phyloP scores from a whole-genome alignment of 2,797 vertebrate genomes.

The Pachyuromys duprasi region DNA sequence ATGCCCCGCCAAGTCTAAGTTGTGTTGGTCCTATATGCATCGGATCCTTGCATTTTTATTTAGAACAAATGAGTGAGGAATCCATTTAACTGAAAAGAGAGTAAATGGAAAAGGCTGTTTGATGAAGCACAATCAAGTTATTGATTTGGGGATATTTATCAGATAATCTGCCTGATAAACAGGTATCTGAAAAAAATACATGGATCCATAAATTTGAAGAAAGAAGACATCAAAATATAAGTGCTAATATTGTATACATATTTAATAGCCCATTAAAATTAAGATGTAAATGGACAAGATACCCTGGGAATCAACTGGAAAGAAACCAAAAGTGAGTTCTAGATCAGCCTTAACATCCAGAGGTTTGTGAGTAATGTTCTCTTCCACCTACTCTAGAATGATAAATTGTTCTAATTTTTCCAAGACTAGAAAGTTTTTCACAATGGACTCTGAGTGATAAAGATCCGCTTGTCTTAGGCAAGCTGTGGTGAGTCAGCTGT shows the following conservation, averaged over 20 bases:
- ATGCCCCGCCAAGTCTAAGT: not conserved
- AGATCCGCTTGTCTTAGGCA: not conserved
- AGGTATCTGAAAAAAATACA: not conserved
- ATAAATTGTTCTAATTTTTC: slow-evolving; percentile 13
- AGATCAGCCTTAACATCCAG: not conserved
- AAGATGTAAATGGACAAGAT: not conserved
- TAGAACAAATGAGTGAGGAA: not conserved
- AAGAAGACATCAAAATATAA: not conserved
- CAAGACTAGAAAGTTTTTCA: not conserved
- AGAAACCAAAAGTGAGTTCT: not conserved
- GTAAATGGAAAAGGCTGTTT: not conserved
- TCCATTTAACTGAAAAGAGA: not conserved
- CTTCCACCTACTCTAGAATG: not conserved
- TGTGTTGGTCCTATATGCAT: not conserved
- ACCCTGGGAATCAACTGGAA: not conserved
- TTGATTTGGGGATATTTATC: not conserved
- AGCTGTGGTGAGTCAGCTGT: not conserved
- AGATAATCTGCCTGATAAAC: not conserved
- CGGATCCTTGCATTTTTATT: not conserved
- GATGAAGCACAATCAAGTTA: slow-evolving; percentile 14
- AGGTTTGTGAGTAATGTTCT: not conserved
- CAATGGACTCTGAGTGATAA: not conserved
- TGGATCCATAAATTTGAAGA: not conserved
- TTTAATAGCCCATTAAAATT: slow-evolving; percentile 44
- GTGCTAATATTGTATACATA: not conserved